Evolutionary conservation across 2,797 vertebrate species (phyloP).

Genomic region (Fistularia commersonii): DNA sequence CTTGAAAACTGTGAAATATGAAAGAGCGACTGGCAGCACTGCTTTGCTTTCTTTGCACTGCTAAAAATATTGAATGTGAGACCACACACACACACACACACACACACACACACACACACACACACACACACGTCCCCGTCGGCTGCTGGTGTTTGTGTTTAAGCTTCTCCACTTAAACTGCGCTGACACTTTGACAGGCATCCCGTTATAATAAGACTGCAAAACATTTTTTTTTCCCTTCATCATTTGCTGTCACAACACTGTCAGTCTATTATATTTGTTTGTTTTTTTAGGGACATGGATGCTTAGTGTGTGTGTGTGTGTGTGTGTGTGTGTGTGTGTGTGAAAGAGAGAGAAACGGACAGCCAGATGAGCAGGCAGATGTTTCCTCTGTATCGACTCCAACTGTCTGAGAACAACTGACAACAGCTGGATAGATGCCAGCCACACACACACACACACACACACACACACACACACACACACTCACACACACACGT

Average conservation of each 20-base stretch:
- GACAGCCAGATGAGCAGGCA: slow-evolving; percentile 70
- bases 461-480: slow-evolving; percentile 12
- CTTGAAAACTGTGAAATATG: too few relatives aligned
- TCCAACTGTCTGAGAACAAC: slow-evolving; percentile 60
- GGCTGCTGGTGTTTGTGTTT: slow-evolving; percentile 50
- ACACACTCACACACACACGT: slow-evolving; percentile 4
- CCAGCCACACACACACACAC: slow-evolving; percentile 40
- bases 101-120: too few relatives aligned
- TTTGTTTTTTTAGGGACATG: slow-evolving; percentile 26
- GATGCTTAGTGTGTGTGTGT: slow-evolving; percentile 25
- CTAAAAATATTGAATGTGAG: too few relatives aligned
- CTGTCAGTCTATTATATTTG: slow-evolving; percentile 52
- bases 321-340: slow-evolving; percentile 23
- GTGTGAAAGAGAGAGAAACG: slow-evolving; percentile 41
- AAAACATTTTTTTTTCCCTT: slow-evolving; percentile 48
- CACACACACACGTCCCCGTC: slow-evolving; percentile 1
- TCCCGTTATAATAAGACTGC: slow-evolving; percentile 60
- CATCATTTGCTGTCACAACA: slow-evolving; percentile 56
- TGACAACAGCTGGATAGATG: slow-evolving; percentile 69
- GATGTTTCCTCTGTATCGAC: slow-evolving; percentile 65
- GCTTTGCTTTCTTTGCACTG: too few relatives aligned
- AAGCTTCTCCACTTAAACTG: slow-evolving; percentile 57
- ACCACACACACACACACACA: too few relatives aligned
- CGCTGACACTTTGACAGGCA: slow-evolving; percentile 65
- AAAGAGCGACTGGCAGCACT: too few relatives aligned